Percentiles rank a stretch among this genome's conserved stretches.
Conservation (phyloP, 2,113 vertebrate genomes). For the Toxotes jaculatrix region DNA sequence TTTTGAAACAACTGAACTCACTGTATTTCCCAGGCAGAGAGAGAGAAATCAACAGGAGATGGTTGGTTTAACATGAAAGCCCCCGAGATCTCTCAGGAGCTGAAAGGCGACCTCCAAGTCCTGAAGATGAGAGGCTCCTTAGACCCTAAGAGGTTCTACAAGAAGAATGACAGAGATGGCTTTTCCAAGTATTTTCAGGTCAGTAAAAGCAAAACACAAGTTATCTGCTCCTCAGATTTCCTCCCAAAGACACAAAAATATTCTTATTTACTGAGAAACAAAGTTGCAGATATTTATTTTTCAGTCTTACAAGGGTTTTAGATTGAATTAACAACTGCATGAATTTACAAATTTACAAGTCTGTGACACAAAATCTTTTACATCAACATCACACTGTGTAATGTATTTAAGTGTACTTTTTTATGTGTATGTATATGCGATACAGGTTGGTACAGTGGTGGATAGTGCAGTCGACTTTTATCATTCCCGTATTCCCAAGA, state of each 20-base stretch:
- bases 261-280: not conserved
- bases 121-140: constrained; percentile 93
- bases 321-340: not conserved
- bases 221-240: not conserved
- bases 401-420: not conserved
- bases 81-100: constrained; percentile 91
- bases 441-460: constrained; percentile 92
- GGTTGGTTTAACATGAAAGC: constrained; percentile 98
- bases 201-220: constrained; percentile 5
- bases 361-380: not conserved
- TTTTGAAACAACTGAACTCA: not conserved
- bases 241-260: not conserved
- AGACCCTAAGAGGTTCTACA: constrained; percentile 97
- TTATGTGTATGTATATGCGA: constrained; percentile 12
- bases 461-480: constrained; percentile 95
- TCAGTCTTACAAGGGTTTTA: not conserved
- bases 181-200: constrained; percentile 98
- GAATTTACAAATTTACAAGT: not conserved
- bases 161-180: constrained; percentile 96
- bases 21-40: constrained; percentile 85
- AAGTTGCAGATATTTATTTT: not conserved
- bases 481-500: constrained; percentile 95
- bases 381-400: not conserved
- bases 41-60: constrained; percentile 90
- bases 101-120: constrained; percentile 92